A percentile compares a stretch with the other conserved stretches of the same genome.
phyloP scores from a whole-genome alignment of 2,888 invertebrate species.

The Dolomedes plantarius region DNA sequence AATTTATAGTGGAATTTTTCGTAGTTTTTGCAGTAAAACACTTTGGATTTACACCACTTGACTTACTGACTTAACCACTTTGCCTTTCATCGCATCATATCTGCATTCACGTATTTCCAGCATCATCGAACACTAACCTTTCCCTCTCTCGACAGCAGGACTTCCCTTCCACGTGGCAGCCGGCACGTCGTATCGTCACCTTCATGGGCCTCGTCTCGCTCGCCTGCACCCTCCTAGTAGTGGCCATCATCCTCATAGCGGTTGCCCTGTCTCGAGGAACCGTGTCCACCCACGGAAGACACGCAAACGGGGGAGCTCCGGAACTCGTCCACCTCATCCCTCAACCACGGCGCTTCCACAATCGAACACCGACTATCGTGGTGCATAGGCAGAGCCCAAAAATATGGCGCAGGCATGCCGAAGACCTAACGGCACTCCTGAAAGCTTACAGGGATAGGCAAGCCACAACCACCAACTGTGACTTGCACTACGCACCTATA shows the following conservation, averaged over 20 bases:
- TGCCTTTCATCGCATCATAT: too few species aligned
- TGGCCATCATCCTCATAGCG: constrained; percentile 64
- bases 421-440: constrained; percentile 40
- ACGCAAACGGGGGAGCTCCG: neutral
- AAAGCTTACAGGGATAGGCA: constrained; percentile 53
- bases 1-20: too few species aligned
- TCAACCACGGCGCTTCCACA: constrained; percentile 35
- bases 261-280: constrained; percentile 42
- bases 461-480: constrained; percentile 43
- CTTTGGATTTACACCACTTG: too few species aligned
- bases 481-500: constrained; percentile 50
- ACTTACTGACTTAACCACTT: too few species aligned
- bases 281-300: neutral
- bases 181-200: constrained; percentile 65
- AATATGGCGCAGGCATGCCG: constrained; percentile 54
- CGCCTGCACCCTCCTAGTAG: constrained; percentile 58
- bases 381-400: constrained; percentile 45
- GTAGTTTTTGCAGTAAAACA: too few species aligned
- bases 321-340: constrained; percentile 58
- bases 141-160: constrained; percentile 52
- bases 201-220: constrained; percentile 66
- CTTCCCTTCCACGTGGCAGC: constrained; percentile 64
- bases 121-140: too few species aligned
- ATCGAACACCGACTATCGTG: constrained; percentile 59
- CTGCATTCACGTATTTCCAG: too few species aligned